These are phyloP conservation scores for Fragum whitleyi DNA, from an alignment of 2,888 invertebrate genomes.

Conservation along the genomic window DNA sequence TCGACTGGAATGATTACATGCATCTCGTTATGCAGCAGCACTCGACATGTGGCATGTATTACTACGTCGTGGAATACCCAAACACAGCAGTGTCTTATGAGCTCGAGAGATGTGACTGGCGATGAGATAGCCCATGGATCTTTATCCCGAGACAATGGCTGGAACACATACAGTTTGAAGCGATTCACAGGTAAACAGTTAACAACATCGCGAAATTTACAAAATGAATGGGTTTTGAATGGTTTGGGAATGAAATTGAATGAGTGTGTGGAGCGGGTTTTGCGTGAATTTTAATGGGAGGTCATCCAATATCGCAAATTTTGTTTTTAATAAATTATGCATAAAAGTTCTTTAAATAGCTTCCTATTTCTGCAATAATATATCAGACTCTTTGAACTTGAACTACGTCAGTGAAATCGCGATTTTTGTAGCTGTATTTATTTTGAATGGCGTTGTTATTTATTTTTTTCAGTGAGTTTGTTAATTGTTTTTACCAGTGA, in stretches of 20 bases:
- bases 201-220: no score
- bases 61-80: background rate
- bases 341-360: no score
- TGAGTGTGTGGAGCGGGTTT: background rate
- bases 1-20: background rate
- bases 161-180: background rate
- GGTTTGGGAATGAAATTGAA: no score
- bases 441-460: no score
- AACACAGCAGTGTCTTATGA: background rate
- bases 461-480: no score
- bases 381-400: background rate
- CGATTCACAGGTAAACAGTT: background rate
- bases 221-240: no score
- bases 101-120: background rate
- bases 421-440: no score
- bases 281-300: background rate
- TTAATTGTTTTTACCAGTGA: no score
- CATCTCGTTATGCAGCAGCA: background rate
- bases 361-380: no score
- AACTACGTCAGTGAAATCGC: no score
- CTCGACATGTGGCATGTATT: background rate
- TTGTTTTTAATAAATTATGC: no score
- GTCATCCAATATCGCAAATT: no score
- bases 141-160: background rate
- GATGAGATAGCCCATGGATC: background rate